phyloP scores from a whole-genome alignment of 2,888 invertebrate genomes.

The Archips xylosteana region DNA sequence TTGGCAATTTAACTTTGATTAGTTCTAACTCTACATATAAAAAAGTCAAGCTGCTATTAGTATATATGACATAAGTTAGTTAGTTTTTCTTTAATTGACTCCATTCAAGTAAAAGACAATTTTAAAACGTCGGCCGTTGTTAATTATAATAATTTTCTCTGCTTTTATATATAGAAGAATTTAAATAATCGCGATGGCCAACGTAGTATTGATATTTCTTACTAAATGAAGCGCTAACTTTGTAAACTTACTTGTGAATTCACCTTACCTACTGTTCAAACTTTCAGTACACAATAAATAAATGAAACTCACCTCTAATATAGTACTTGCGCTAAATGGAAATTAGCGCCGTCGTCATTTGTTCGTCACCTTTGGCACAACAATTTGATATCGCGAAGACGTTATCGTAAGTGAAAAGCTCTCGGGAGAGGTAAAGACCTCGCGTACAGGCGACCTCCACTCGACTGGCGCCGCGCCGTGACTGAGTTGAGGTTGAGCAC shows the following conservation, averaged over 20 bases:
- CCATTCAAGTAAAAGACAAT: too few species aligned
- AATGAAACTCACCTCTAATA: slow-evolving; percentile 51
- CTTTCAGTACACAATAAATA: neutral
- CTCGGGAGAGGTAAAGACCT: slow-evolving; percentile 57
- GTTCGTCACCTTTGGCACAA: slow-evolving; percentile 49
- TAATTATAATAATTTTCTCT: too few species aligned
- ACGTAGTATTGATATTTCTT: neutral
- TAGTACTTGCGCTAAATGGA: slow-evolving; percentile 50
- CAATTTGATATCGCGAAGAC: slow-evolving; percentile 55
- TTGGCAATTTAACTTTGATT: neutral
- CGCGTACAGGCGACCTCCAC: slow-evolving; percentile 65
- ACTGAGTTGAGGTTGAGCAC: slow-evolving; percentile 53
- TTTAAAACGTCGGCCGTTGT: too few species aligned
- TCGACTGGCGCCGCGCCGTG: slow-evolving; percentile 64
- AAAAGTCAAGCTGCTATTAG: neutral
- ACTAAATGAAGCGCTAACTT: neutral
- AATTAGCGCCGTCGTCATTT: slow-evolving; percentile 63
- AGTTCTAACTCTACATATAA: too few species aligned
- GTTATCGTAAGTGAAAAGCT: slow-evolving; percentile 42
- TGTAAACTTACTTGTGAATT: slow-evolving; percentile 9
- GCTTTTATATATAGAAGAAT: neutral
- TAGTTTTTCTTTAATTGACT: too few species aligned
- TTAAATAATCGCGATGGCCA: neutral
- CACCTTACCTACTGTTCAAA: neutral
- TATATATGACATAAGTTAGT: too few species aligned